These are phyloP conservation scores for Orchesella cincta DNA, from an alignment of 1,140 invertebrate genomes.

Conservation along the genomic window DNA sequence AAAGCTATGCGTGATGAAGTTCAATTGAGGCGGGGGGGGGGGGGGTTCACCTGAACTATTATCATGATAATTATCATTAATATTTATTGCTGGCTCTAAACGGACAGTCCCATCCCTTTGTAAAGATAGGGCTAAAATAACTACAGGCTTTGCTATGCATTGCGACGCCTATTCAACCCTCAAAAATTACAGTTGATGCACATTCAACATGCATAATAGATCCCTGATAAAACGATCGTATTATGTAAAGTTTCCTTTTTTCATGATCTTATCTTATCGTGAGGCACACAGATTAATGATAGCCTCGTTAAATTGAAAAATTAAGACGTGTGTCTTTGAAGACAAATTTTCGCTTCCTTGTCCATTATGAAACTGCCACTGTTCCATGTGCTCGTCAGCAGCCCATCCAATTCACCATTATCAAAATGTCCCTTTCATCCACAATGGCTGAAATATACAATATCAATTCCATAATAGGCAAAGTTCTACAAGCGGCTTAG, in stretches of 20 bases:
- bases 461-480: background rate
- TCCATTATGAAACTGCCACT: background rate
- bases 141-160: too few relatives aligned
- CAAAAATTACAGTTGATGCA: background rate
- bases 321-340: background rate
- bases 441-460: background rate
- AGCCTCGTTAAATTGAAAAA: background rate
- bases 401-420: background rate
- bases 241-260: background rate
- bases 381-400: background rate
- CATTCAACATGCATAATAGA: background rate
- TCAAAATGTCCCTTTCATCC: background rate
- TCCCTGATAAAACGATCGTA: background rate
- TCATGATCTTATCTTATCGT: background rate
- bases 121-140: background rate
- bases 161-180: too few relatives aligned
- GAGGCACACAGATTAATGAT: background rate
- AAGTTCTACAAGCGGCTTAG: background rate
- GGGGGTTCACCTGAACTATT: too few relatives aligned
- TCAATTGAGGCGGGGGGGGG: too few relatives aligned
- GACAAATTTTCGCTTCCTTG: background rate
- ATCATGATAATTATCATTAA: too few relatives aligned
- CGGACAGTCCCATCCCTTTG: background rate
- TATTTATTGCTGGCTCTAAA: background rate
- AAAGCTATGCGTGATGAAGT: too few relatives aligned